Evolutionary conservation across 2,113 vertebrate species (phyloP).

Genomic region (Burhinus bistriatus): DNA sequence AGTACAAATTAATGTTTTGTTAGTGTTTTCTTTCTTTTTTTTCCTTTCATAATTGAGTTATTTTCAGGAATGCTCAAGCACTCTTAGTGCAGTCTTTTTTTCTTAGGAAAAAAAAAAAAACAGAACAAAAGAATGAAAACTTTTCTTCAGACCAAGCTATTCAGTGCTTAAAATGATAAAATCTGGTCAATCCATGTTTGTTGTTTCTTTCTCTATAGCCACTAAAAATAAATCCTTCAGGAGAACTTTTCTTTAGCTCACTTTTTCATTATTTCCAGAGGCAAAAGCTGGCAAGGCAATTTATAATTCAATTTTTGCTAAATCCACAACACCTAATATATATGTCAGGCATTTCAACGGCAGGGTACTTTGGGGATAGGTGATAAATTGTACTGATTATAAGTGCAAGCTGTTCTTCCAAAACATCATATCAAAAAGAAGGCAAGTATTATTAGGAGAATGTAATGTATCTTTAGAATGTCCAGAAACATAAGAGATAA

Average conservation of each 20-base stretch:
- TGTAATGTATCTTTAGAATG: conserved; percentile 79
- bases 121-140: not conserved
- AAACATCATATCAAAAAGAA: conserved; percentile 80
- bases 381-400: conserved; percentile 88
- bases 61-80: conserved; percentile 39
- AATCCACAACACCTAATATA: conserved; percentile 95
- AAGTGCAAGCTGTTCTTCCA: conserved; percentile 83
- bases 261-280: conserved; percentile 88
- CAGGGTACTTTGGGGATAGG: conserved; percentile 83
- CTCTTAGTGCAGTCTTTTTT: not conserved
- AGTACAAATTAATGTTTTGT: conserved; percentile 37
- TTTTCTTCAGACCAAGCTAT: conserved; percentile 50
- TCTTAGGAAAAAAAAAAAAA: not conserved
- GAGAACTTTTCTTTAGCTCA: conserved; percentile 76
- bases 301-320: conserved; percentile 92
- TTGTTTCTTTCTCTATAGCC: conserved; percentile 74
- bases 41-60: not conserved
- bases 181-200: conserved; percentile 67
- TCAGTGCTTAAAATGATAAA: conserved; percentile 66
- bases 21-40: not conserved
- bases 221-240: conserved; percentile 80
- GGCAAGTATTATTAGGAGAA: conserved; percentile 77
- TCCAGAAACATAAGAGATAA: conserved; percentile 78
- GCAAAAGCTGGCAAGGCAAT: conserved; percentile 87
- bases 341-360: conserved; percentile 95